phyloP scores from a whole-genome alignment of 2,797 vertebrate species.

The Distichodus sexfasciatus region DNA sequence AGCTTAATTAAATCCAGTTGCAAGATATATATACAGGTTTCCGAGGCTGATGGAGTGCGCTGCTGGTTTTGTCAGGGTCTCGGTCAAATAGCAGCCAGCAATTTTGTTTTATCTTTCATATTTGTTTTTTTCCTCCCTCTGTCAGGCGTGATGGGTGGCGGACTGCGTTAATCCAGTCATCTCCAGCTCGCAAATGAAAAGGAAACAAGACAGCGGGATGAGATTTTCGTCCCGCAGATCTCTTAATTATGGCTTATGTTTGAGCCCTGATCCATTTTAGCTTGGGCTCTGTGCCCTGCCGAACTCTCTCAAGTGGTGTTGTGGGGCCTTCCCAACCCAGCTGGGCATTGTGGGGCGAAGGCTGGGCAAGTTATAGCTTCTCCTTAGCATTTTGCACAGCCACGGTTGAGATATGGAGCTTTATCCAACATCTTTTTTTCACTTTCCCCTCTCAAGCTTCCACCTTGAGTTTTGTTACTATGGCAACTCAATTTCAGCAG shows the following conservation, averaged over 20 bases:
- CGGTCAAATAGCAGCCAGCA: background rate
- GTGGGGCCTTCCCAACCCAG: too few species aligned
- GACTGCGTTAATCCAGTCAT: background rate
- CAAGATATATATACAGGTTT: background rate
- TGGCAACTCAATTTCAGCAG: constrained; percentile 57
- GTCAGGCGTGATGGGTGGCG: background rate
- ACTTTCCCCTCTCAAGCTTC: too few species aligned
- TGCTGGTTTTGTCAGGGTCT: background rate
- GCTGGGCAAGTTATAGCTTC: constrained; percentile 6
- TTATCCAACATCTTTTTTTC: constrained; percentile 44
- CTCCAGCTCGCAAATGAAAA: background rate
- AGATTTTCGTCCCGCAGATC: background rate
- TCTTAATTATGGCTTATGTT: background rate
- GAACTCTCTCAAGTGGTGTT: too few species aligned
- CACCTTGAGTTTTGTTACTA: constrained; percentile 61
- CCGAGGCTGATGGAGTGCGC: background rate
- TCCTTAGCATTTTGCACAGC: constrained; percentile 15
- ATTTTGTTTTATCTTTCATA: background rate
- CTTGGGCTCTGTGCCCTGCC: constrained; percentile 12
- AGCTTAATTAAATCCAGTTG: background rate
- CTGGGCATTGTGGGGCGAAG: constrained; percentile 6
- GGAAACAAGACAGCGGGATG: background rate
- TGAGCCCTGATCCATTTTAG: constrained; percentile 28
- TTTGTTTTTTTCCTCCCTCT: too few species aligned
- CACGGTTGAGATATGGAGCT: constrained; percentile 35